Evolutionary conservation across 2,888 invertebrate species (phyloP), one percentile per base, ranked within the genome.

Genomic region (Opisthograptis luteolata): DNA sequence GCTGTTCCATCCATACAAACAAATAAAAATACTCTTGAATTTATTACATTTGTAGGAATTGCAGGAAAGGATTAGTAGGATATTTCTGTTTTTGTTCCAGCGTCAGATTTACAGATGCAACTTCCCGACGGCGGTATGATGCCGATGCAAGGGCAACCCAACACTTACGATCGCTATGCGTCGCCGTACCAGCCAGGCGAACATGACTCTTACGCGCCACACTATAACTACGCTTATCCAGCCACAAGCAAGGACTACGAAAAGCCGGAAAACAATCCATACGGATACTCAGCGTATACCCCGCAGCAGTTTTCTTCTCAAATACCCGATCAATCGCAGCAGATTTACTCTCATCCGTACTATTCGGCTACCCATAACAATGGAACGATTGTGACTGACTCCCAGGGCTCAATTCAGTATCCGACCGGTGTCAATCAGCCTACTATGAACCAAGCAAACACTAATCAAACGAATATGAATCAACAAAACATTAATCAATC

Each of bases 101-200:
- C 89, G 5, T 78, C 85, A 19, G 88, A 89, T 39, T 39, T 78
- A 28, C 81, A 81, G 68, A 77, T 81, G 73, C 80, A 81, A 51
- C 55, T 85, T n/a, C 81, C 85, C 1, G 89, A 90, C 35, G 90
- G 89, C 8, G 81, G 81, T 3, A 73, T 78, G 7, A 68, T 80
- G 69, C 78, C 76, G 0, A 63, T 75, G 58, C 78, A 79, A 60
- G 66, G 65, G 37, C 56, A 76, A 17, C 62, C 61, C 9, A 80
- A 76, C 44, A 74, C 76, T 0, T 86, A 85, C 64, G 76, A 75
- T 20, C 73, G 82, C 13, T 86, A 82, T 56, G 56, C 58, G 1
- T 52, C 67, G 0, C 68, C 76, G 1, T 86, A 85, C 64, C 68
- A 64, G 6, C 63, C 80, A 5, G 55, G 52, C 17, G 85, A 85